Percentiles rank a stretch among this genome's conserved stretches.
Conservation (phyloP, 2,113 vertebrate genomes). For the Notechis scutatus region DNA sequence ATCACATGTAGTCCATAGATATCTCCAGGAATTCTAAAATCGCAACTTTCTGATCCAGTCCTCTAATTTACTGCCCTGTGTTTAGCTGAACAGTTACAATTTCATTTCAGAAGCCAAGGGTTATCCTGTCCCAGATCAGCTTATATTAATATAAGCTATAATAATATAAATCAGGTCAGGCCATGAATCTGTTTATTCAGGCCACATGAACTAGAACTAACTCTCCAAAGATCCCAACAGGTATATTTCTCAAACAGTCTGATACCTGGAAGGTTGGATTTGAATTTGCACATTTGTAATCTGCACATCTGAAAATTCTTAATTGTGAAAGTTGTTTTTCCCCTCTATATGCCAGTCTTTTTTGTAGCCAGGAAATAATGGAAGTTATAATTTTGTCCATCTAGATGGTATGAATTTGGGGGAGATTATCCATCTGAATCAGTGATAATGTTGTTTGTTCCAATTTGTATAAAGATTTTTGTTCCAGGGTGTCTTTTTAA, state of each 20-base stretch:
- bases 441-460: not conserved
- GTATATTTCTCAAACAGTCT: not conserved
- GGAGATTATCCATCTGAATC: not conserved
- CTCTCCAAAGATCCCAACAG: not conserved
- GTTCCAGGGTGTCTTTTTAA: slow-evolving; percentile 26
- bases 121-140: not conserved
- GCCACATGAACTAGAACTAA: not conserved
- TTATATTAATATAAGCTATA: not conserved
- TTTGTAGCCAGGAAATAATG: not conserved
- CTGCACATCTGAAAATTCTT: not conserved
- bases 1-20: not conserved
- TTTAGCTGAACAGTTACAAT: not conserved
- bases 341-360: not conserved
- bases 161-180: not conserved
- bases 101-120: not conserved
- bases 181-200: not conserved
- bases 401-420: not conserved
- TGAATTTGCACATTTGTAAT: not conserved
- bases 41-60: not conserved
- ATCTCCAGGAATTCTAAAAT: not conserved
- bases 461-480: not conserved
- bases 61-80: not conserved
- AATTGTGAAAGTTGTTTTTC: not conserved
- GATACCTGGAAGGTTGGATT: not conserved
- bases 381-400: not conserved